These are phyloP conservation scores for Penelope pileata DNA, from an alignment of 2,113 vertebrate species.

Conservation along the genomic window DNA sequence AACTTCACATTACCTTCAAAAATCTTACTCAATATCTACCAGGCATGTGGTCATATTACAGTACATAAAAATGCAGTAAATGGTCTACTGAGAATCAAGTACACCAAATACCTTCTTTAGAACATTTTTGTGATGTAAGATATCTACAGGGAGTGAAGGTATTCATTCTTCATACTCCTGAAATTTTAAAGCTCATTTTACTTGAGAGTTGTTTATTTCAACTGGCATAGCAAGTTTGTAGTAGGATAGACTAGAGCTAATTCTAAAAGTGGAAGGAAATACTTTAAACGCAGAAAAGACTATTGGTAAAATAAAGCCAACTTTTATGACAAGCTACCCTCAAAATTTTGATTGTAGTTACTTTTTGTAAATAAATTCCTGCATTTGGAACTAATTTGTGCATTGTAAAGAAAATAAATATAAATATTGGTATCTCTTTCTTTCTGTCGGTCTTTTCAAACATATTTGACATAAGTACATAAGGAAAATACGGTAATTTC, in stretches of 20 bases:
- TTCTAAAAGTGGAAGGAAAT: not conserved
- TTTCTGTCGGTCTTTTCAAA: not conserved
- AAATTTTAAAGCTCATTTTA: not conserved
- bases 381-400: not conserved
- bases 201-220: not conserved
- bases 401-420: not conserved
- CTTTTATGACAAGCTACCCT: not conserved
- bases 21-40: not conserved
- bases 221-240: not conserved
- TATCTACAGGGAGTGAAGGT: not conserved
- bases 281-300: not conserved
- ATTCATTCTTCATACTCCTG: not conserved
- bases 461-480: not conserved
- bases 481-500: not conserved
- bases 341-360: not conserved
- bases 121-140: not conserved
- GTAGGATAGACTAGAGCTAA: not conserved
- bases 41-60: not conserved
- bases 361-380: not conserved
- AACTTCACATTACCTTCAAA: not conserved
- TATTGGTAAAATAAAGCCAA: not conserved
- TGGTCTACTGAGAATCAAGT: not conserved
- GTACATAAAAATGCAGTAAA: not conserved
- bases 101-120: not conserved
- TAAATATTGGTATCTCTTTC: not conserved